Evolutionary conservation across 2,888 invertebrate genomes (phyloP).

Genomic region (Rambutsinella grinnellia): DNA sequence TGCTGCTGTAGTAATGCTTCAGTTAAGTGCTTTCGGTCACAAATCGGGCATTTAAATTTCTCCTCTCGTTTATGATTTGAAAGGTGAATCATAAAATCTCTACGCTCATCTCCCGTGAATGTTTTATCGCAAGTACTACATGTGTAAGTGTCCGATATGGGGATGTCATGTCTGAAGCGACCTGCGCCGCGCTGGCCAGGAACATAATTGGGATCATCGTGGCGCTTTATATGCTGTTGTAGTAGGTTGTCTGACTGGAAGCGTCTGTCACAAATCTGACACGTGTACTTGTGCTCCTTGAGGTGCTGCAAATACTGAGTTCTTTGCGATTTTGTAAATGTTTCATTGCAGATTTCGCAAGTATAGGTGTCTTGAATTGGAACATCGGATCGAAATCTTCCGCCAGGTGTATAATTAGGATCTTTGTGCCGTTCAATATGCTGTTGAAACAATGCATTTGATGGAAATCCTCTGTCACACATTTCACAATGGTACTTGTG

Average conservation of each 20-base stretch:
- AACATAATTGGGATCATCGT: constrained; percentile 15
- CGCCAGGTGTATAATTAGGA: constrained; percentile 5
- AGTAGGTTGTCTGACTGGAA: background rate
- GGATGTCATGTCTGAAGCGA: constrained; percentile 2
- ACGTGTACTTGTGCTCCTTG: background rate
- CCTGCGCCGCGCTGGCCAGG: background rate
- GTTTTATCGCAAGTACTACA: background rate
- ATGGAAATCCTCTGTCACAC: constrained; percentile 8
- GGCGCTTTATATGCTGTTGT: constrained; percentile 10
- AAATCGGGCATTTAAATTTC: background rate
- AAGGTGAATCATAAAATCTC: background rate
- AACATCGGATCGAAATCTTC: background rate
- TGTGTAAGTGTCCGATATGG: constrained; percentile 1
- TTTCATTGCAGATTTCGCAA: constrained; percentile 7
- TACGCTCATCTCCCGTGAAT: background rate
- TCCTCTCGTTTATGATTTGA: background rate
- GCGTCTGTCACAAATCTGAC: constrained; percentile 15
- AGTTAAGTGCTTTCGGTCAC: background rate
- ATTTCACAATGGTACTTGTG: constrained; percentile 12
- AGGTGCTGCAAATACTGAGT: constrained; percentile 12
- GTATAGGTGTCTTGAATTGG: constrained; percentile 23
- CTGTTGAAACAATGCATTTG: background rate
- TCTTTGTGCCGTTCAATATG: constrained; percentile 28
- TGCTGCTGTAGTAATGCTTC: background rate
- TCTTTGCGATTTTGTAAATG: background rate